Conservation (phyloP, 2,888 invertebrate genomes). For the Ceramica pisi region DNA sequence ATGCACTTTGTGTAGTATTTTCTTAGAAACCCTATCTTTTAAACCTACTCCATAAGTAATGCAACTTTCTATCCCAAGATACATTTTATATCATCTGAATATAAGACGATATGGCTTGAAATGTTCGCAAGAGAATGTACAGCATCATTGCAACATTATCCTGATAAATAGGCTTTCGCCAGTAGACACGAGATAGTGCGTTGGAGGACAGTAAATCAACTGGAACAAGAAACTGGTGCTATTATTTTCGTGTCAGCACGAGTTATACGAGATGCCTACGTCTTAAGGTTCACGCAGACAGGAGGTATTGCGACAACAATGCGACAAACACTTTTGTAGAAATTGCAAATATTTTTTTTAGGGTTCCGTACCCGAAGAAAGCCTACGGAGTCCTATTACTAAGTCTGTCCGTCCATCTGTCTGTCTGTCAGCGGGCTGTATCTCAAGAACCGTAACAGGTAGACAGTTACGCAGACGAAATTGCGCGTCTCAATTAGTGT, state of each 20-base stretch:
- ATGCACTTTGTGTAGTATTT: no score
- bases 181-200: slow-evolving; percentile 53
- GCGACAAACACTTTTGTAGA: not conserved
- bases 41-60: slow-evolving; percentile 1
- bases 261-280: slow-evolving; percentile 13
- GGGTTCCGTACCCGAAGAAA: no score
- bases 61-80: slow-evolving; percentile 6
- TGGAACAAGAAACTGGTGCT: slow-evolving; percentile 6
- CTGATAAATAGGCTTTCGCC: slow-evolving; percentile 68
- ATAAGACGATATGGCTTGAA: slow-evolving; percentile 55
- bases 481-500: no score
- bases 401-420: no score
- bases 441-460: no score
- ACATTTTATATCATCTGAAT: slow-evolving; percentile 50
- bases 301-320: not conserved
- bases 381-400: no score
- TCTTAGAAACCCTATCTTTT: no score
- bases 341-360: not conserved
- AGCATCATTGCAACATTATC: slow-evolving; percentile 59
- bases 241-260: not conserved
- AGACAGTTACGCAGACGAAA: no score
- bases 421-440: no score
- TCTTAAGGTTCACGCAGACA: not conserved
- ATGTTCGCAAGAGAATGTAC: slow-evolving; percentile 35
- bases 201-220: slow-evolving; percentile 32